Conservation (phyloP, 2,113 vertebrate genomes). For the Aepyceros melampus region DNA sequence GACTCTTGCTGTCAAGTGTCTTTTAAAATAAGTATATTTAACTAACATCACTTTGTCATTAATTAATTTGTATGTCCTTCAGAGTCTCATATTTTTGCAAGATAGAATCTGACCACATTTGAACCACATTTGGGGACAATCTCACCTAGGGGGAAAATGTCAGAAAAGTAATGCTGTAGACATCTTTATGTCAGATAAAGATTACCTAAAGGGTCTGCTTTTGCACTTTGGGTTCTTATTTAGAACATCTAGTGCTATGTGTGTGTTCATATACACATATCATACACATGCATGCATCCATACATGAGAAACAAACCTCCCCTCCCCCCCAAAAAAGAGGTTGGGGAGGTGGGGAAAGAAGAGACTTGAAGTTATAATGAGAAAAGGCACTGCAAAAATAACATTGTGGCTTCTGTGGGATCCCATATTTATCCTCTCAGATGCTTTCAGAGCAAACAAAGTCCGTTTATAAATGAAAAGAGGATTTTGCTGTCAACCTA, state of each 20-base stretch:
- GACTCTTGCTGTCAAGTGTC: not conserved
- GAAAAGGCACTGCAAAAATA: constrained; percentile 72
- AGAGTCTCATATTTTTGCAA: constrained; percentile 6
- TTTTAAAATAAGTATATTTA: constrained; percentile 23
- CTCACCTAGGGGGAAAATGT: not conserved
- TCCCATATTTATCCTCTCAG: constrained; percentile 74
- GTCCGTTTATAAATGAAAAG: constrained; percentile 73
- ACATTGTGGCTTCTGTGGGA: constrained; percentile 70
- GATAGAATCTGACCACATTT: not conserved
- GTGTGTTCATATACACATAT: not conserved
- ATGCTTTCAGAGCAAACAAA: constrained; percentile 68
- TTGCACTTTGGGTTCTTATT: not conserved
- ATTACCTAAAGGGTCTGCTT: not conserved
- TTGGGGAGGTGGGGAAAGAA: not conserved
- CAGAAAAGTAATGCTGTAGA: not conserved
- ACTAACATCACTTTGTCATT: not conserved
- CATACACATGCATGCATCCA: not conserved
- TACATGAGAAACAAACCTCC: not conserved
- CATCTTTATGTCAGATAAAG: not conserved
- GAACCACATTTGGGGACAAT: not conserved
- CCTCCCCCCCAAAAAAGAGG: not conserved
- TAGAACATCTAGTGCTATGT: not conserved
- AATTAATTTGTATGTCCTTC: constrained; percentile 20
- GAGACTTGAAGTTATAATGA: constrained; percentile 67
- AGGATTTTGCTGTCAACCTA: constrained; percentile 59